Percentiles rank a stretch among this genome's conserved stretches.
phyloP scores from a whole-genome alignment of 2,888 invertebrate genomes.

The Cheilosia variabilis region DNA sequence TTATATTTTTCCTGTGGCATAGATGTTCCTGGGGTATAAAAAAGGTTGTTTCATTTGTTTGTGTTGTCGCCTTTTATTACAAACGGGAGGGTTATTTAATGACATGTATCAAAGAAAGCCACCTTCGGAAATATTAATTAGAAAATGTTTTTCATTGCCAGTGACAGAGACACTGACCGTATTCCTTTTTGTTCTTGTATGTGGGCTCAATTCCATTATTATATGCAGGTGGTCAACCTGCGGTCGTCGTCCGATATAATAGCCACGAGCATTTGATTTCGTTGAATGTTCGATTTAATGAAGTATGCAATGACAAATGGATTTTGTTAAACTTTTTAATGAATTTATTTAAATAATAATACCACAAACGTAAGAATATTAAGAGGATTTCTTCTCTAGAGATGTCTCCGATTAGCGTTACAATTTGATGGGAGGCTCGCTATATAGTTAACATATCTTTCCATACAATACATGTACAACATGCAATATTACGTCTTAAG shows the following conservation, averaged over 20 bases:
- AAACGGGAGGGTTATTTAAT: constrained; percentile 10
- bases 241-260: not conserved
- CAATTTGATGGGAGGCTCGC: too few relatives aligned
- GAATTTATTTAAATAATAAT: too few relatives aligned
- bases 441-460: too few relatives aligned
- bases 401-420: too few relatives aligned
- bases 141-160: constrained; percentile 15
- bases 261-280: not conserved
- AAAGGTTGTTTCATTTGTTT: constrained; percentile 3
- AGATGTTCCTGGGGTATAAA: not conserved
- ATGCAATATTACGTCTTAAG: too few relatives aligned
- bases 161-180: not conserved
- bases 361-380: too few relatives aligned
- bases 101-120: not conserved
- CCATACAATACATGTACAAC: too few relatives aligned
- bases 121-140: constrained; percentile 19
- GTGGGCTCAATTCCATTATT: not conserved
- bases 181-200: not conserved
- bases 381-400: too few relatives aligned
- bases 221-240: not conserved
- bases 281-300: constrained; percentile 9
- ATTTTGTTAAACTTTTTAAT: too few relatives aligned
- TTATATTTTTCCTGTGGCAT: not conserved
- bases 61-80: not conserved
- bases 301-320: not conserved